Base-by-base conservation (phyloP, 1,140 invertebrate genomes). In the Drosophila paulistorum region DNA sequence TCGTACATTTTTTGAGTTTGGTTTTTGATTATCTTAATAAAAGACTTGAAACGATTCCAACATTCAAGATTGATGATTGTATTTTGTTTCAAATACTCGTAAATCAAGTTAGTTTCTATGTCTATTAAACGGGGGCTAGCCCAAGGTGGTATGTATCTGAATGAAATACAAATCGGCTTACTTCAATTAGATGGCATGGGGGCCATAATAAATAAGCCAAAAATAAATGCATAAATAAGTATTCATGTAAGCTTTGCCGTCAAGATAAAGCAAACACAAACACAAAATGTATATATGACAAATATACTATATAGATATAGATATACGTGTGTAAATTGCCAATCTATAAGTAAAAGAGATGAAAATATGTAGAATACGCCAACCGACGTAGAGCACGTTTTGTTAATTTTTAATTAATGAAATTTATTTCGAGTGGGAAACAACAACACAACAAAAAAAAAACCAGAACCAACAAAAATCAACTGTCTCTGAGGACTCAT, bases 341-440 rank as follows among this genome's bases (percentile, higher is more conserved):
- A 77, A 77, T 77, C 67, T 77, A 77, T 77, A 77, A 37, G 61
- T 66, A 77, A 51, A 41, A 67, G 65, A 37, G 33, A 72, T 69
- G 54, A 67, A 65, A 64, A 79, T 75, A 74, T 65, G 17, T 48
- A 20, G 6, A 48, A 77, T 39, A 70, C 60, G 71, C 57, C 65
- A 73, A 71, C 68, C 63, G 71, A 73, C 67, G 63, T 81, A 70
- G 65, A 77, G 75, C 79, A 86, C 82, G 82, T 82, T 86, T 87
- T 79, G 75, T 74, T 87, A 64, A 82, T 82, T 87, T 79, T 86
- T 86, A 87, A 86, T 87, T 86, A 81, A 86, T 87, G 72, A 86
- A 86, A 79, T 69, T 77, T 87, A 87, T 86, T 82, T 86, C 33
- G 65, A 71, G 69, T 61, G 30, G 65, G 37, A 51, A 85, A 7